These are phyloP conservation scores for Zaprionus capensis DNA, from an alignment of 1,140 invertebrate genomes.

Conservation along the genomic window DNA sequence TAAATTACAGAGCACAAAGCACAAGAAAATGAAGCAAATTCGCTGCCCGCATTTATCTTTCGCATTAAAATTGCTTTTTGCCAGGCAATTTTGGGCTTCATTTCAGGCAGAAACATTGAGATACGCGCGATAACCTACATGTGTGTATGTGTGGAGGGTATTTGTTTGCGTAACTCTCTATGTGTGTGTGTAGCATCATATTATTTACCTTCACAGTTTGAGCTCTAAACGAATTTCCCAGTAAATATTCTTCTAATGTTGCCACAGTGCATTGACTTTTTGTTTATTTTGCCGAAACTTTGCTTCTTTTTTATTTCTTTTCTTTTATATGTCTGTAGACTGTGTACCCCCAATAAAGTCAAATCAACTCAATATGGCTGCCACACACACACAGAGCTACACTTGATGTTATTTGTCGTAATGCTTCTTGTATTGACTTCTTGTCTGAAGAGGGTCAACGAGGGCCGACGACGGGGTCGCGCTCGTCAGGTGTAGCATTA, in stretches of 20 bases:
- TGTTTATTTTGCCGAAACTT: conserved; percentile 45
- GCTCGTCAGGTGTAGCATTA: conserved; percentile 43
- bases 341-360: conserved; percentile 30
- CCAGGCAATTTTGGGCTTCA: background rate
- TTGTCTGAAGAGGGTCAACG: conserved; percentile 55
- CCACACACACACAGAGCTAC: conserved; percentile 18
- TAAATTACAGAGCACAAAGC: background rate
- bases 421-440: conserved; percentile 64
- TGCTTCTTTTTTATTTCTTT: conserved; percentile 11
- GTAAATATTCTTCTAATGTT: conserved; percentile 29
- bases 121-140: background rate
- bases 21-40: background rate
- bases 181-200: background rate
- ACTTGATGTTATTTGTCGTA: conserved; percentile 44
- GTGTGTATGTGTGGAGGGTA: background rate
- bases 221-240: conserved; percentile 28
- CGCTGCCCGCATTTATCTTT: background rate
- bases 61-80: background rate
- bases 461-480: conserved; percentile 4
- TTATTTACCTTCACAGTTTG: conserved; percentile 24
- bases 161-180: background rate
- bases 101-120: conserved; percentile 1
- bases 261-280: conserved; percentile 44
- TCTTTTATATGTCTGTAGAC: conserved; percentile 30
- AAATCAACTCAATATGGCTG: conserved; percentile 52